Percentiles rank a stretch among this genome's conserved stretches.
phyloP scores from a whole-genome alignment of 1,140 invertebrate genomes.

The Galleria mellonella region DNA sequence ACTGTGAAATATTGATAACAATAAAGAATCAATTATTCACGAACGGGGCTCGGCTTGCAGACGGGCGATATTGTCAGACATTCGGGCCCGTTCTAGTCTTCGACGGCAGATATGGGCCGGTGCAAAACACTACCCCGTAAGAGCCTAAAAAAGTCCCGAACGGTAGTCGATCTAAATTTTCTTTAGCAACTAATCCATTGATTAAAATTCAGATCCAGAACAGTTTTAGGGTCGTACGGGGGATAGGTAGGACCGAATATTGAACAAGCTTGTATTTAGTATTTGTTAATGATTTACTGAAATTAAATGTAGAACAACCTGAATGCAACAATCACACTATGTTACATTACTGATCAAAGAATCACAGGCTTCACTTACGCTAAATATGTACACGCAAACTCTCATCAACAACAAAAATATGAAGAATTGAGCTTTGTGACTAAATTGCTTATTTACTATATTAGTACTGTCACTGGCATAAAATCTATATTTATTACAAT shows the following conservation, averaged over 20 bases:
- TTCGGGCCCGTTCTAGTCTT: conserved; percentile 7
- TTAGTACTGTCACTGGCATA: conserved; percentile 33
- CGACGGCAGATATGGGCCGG: conserved; percentile 8
- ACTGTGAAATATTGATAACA: conserved; percentile 2
- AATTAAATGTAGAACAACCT: conserved; percentile 13
- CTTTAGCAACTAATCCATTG: conserved; percentile 7
- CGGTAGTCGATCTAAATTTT: conserved; percentile 2
- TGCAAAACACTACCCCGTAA: conserved; percentile 11
- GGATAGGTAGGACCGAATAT: conserved; percentile 11
- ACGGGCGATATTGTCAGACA: no score
- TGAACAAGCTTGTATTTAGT: conserved; percentile 2
- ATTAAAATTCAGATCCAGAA: conserved; percentile 22
- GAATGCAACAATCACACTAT: conserved; percentile 37
- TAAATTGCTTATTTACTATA: conserved; percentile 51
- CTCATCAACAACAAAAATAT: conserved; percentile 58
- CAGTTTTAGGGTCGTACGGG: conserved; percentile 16
- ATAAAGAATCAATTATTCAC: no score
- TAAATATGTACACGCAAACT: conserved; percentile 71
- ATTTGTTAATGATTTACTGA: conserved; percentile 8
- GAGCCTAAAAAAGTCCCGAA: conserved; percentile 21
- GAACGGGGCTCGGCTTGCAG: conserved; percentile 4
- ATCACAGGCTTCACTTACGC: conserved; percentile 65
- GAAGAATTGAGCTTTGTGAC: conserved; percentile 63
- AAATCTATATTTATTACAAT: conserved; percentile 33
- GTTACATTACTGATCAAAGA: conserved; percentile 50